Conservation (phyloP, 2,797 vertebrate species). For the Cryptoprocta ferox region DNA sequence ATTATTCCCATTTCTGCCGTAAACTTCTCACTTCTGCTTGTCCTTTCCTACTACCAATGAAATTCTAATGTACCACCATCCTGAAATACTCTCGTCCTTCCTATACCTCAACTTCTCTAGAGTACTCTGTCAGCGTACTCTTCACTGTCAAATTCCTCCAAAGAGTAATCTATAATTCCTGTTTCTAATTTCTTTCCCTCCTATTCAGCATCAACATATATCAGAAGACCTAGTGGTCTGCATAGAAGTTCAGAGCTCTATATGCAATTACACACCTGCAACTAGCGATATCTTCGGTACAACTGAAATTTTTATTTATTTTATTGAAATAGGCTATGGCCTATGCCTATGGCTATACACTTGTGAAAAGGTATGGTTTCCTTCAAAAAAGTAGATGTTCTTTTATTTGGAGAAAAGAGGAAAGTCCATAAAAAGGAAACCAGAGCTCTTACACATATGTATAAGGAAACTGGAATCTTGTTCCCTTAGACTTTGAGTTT, state of each 20-base stretch:
- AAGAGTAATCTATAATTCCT: background rate
- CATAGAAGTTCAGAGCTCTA: background rate
- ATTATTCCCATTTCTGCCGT: background rate
- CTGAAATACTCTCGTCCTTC: background rate
- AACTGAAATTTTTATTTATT: background rate
- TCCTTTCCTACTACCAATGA: background rate
- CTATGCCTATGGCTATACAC: background rate
- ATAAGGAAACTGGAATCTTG: background rate
- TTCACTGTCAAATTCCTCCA: background rate
- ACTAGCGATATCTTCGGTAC: background rate
- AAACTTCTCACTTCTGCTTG: background rate
- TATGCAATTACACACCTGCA: background rate
- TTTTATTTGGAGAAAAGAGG: background rate
- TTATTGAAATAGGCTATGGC: background rate
- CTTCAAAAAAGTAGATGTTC: background rate
- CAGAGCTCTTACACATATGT: background rate
- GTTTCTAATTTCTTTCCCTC: background rate
- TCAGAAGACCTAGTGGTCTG: background rate
- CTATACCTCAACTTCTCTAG: background rate
- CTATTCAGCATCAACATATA: background rate
- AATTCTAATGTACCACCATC: background rate
- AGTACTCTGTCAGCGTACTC: background rate
- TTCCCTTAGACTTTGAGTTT: background rate
- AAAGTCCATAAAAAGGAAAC: background rate
- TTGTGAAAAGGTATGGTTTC: background rate